Percentiles rank a stretch among this genome's conserved stretches.
Conservation (phyloP, 1,140 invertebrate genomes). For the Periplaneta americana region DNA sequence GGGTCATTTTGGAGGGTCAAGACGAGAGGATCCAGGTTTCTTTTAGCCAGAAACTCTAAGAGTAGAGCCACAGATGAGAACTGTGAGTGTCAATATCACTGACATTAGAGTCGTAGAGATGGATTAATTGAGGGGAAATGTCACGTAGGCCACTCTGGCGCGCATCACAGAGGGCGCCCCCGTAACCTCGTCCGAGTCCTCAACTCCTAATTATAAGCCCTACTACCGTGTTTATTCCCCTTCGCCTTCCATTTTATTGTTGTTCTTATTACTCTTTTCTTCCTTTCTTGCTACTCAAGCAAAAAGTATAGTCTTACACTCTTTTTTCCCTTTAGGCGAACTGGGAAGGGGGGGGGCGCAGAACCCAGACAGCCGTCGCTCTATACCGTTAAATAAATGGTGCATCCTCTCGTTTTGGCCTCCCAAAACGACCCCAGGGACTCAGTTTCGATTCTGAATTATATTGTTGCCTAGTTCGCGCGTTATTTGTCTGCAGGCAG, state of each 20-base stretch:
- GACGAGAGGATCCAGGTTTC: too few species aligned
- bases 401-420: neutral
- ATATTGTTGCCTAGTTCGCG: neutral
- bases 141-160: neutral
- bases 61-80: too few species aligned
- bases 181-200: neutral
- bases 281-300: neutral
- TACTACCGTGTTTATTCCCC: neutral
- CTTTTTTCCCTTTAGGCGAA: neutral
- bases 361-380: neutral
- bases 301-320: too few species aligned
- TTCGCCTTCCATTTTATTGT: neutral
- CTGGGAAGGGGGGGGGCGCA: too few species aligned
- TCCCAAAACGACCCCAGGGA: neutral
- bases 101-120: too few species aligned
- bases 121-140: too few species aligned
- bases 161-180: neutral
- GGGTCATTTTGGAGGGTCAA: too few species aligned
- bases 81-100: too few species aligned
- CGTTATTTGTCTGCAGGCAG: neutral
- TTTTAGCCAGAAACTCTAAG: too few species aligned
- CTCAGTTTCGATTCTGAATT: neutral
- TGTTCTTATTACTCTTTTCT: neutral
- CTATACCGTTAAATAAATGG: neutral
- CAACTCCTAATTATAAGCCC: neutral